Base-by-base conservation (phyloP, 2,888 invertebrate genomes). In the Allygus modestus region DNA sequence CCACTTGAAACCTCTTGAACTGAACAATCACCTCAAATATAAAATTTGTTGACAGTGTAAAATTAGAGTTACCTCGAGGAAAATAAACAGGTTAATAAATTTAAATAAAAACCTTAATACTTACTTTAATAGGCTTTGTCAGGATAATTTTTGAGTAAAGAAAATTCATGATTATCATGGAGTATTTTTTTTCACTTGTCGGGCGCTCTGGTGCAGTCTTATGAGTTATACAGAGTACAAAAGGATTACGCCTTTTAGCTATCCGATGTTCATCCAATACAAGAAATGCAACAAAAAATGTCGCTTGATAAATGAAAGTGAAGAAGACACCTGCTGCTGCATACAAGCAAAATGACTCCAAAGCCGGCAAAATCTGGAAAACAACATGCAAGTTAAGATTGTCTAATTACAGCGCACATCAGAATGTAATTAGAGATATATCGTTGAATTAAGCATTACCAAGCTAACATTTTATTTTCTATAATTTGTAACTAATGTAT, bases 331-430 rank as follows among this genome's bases (percentile, higher is more conserved):
- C 95, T 0, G 94, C 90, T 9, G 96, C 95, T 17, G 96, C 96
- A 89, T 96, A 97, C 81, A 96, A 92, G 89, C 97, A 97, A 89
- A 96, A 97, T 0, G 96, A 96, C 90, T 95, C 94, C 43, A 97
- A 91, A 2, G 95, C 95, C 26, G 97, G 97, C 85, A 97, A 91
- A 88, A 96, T 94, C 94, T 94, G 88, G 28, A 91, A 90, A 82
- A 46, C 1, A 15, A 37, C 9, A 37, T 7, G n/a, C n/a, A n/a
- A n/a, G n/a, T n/a, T n/a, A n/a, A n/a, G n/a, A n/a, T n/a, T n/a
- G n/a, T n/a, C n/a, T n/a, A n/a, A n/a, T 69, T 46, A 82, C 41
- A 41, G 7, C 5, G 41, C 41, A 41, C 41, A 41, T 41, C 12
- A 41, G 41, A n/a, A n/a, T n/a, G n/a, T n/a, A n/a, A n/a, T n/a